These are phyloP conservation scores for Corythornis cristatus DNA, from an alignment of 2,113 vertebrate genomes.

Conservation along the genomic window DNA sequence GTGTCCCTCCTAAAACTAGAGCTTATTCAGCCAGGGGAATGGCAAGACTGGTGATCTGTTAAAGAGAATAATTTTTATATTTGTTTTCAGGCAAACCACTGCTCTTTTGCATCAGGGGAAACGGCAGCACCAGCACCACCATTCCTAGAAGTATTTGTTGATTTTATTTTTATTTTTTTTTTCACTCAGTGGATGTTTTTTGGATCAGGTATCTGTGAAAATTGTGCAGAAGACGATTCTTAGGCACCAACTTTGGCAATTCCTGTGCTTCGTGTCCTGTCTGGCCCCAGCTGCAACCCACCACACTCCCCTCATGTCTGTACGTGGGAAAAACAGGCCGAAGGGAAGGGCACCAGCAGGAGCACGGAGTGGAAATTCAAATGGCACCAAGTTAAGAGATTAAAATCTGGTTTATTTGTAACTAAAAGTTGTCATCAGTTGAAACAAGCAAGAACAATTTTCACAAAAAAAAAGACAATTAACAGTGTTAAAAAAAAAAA, in stretches of 20 bases:
- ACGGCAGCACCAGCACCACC: background rate
- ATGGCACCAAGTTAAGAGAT: too few relatives aligned
- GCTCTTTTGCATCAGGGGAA: background rate
- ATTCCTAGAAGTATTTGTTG: background rate
- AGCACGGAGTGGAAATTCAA: background rate
- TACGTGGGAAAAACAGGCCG: background rate
- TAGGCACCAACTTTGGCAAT: background rate
- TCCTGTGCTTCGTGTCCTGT: accelerated
- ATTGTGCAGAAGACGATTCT: background rate
- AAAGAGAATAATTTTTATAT: background rate
- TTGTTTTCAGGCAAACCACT: background rate
- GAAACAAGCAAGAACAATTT: background rate
- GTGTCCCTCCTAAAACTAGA: background rate
- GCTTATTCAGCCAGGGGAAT: background rate
- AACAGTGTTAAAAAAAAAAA: background rate
- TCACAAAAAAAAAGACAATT: accelerated
- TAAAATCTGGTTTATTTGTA: background rate
- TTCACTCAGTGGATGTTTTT: background rate
- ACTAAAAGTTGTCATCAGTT: background rate
- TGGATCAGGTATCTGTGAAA: background rate
- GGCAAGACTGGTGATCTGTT: background rate
- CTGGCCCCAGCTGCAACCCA: background rate
- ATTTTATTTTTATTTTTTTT: background rate
- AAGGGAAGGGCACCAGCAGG: background rate
- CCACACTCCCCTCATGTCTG: accelerated